Base-by-base conservation (phyloP, 2,797 vertebrate species). In the Micropoecilia bifurca region DNA sequence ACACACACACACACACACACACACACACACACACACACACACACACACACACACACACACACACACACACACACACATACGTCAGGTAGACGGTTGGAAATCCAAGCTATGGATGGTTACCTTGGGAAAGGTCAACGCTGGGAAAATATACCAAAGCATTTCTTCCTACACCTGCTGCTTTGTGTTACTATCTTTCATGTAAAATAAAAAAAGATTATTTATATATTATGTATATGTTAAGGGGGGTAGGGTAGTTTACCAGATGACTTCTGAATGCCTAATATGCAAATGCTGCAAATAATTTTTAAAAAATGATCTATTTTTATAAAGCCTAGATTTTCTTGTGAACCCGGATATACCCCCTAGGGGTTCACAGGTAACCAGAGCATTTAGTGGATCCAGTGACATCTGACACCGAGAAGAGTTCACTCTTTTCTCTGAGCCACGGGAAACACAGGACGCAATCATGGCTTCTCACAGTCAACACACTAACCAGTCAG, bases 111-210 rank as follows among this genome's bases (percentile, higher is more conserved):
- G 77, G 85, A 90, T 90, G 81, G 83, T 81, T 85, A 88, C 94
- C 88, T 91, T 90, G 93, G 91, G 90, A 95, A 93, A 93, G 84
- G 89, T 80, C 80, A 82, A 75, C 55, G 69, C 86, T 83, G 71
- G 39, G 73, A 88, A 90, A 91, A 91, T 76, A 89, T 85, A 77
- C 45, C 0, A n/a, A 85, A 71, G 57, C 73, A 85, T 88, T 91
- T 91, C 78, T 91, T 93, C 91, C 88, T 91, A 94, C 92, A 94
- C 92, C 87, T 93, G 88, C 83, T 85, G 85, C 86, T 85, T 90
- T 91, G 89, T 93, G 88, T 91, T 86, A 93, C 78, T 82, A 43
- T n/a, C 12, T 14, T 55, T 88, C 88, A 92, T 91, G 84, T 82
- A 72, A 71, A 84, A 79, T n/a, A 80, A 83, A 81, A 84, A 82